Percentiles rank a stretch among this genome's conserved stretches.
Conservation (phyloP, 2,113 vertebrate species). For the Myiagra hebetior region DNA sequence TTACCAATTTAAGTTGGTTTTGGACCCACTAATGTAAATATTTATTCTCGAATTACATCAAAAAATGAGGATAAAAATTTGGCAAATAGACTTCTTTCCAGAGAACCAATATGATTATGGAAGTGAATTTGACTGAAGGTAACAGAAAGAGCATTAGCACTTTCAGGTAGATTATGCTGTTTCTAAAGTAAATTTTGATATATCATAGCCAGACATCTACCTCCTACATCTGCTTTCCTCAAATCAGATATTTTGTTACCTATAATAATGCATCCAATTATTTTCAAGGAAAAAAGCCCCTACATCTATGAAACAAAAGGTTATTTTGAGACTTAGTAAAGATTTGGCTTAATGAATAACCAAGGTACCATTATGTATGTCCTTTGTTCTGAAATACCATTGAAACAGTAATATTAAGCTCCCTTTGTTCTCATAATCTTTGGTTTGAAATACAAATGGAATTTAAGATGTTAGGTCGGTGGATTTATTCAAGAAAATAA, state of each 20-base stretch:
- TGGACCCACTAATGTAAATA: not conserved
- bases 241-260: conserved; percentile 37
- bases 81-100: not conserved
- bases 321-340: not conserved
- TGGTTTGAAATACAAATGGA: conserved; percentile 18
- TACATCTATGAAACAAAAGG: not conserved
- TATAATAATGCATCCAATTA: conserved; percentile 1
- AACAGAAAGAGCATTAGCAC: not conserved
- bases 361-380: not conserved
- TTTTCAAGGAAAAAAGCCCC: not conserved
- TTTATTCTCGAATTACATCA: not conserved
- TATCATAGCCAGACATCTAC: conserved; percentile 3
- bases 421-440: conserved; percentile 24
- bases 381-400: not conserved
- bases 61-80: not conserved
- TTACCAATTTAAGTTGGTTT: not conserved
- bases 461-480: not conserved
- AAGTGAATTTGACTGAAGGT: not conserved
- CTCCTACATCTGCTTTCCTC: conserved; percentile 19
- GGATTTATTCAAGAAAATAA: not conserved
- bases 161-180: not conserved
- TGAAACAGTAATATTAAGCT: conserved; percentile 14
- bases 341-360: conserved; percentile 38
- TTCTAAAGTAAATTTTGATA: not conserved
- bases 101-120: not conserved